These are phyloP conservation scores for Cathartes aura DNA, from an alignment of 2,113 vertebrate genomes.

Conservation along the genomic window DNA sequence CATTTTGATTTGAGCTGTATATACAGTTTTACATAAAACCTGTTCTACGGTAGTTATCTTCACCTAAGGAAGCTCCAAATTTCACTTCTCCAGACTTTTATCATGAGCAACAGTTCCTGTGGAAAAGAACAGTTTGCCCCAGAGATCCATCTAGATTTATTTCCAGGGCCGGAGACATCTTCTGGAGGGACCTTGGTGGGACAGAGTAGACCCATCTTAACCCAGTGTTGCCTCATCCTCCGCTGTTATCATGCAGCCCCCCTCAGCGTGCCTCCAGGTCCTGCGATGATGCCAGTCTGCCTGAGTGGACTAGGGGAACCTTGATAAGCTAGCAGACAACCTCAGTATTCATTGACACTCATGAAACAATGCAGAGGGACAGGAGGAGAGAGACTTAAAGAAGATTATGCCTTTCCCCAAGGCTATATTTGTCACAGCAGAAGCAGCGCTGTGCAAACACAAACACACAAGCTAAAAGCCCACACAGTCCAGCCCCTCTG, in stretches of 20 bases:
- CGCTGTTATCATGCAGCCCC: background rate
- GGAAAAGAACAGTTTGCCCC: background rate
- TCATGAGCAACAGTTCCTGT: background rate
- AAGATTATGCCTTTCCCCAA: background rate
- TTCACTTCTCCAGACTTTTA: background rate
- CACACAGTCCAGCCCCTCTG: background rate
- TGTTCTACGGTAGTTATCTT: background rate
- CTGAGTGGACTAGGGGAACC: background rate
- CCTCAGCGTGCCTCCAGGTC: background rate
- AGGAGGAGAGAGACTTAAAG: background rate
- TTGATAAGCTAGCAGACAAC: background rate
- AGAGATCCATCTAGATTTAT: background rate
- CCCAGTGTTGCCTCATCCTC: background rate
- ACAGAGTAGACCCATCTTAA: background rate
- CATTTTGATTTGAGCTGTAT: background rate
- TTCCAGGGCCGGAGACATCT: background rate
- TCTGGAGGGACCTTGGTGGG: background rate
- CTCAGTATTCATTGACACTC: background rate
- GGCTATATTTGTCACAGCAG: background rate
- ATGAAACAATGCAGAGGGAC: background rate
- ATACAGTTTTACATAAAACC: background rate
- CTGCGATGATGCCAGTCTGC: background rate
- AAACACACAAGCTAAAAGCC: background rate
- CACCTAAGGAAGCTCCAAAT: background rate
- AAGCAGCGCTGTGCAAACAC: background rate